Percentiles rank a stretch among this genome's conserved stretches.
Conservation (phyloP, 1,140 invertebrate genomes). For the Drosophila chauvacae region DNA sequence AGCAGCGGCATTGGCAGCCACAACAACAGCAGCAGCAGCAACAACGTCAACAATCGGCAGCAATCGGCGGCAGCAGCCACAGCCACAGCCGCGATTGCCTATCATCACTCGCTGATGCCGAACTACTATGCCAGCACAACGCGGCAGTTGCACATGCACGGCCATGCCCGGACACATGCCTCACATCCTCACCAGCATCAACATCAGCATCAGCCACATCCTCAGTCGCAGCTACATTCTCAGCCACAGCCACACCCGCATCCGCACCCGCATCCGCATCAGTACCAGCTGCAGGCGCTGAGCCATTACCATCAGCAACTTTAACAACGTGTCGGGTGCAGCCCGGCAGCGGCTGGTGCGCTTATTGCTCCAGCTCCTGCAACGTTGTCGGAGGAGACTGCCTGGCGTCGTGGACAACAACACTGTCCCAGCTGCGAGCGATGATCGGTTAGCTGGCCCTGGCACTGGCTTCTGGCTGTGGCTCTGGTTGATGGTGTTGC, state of each 20-base stretch:
- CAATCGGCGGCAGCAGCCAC: conserved; percentile 1
- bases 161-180: conserved; percentile 17
- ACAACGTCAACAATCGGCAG: conserved; percentile 18
- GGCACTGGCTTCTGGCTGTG: conserved; percentile 21
- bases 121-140: conserved; percentile 42
- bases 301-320: conserved; percentile 82
- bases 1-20: neutral
- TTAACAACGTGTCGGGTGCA: conserved; percentile 74
- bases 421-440: conserved; percentile 4
- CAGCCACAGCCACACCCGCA: conserved; percentile 29
- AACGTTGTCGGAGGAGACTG: neutral
- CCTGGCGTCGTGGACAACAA: neutral
- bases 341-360: conserved; percentile 40
- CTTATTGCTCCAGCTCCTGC: conserved; percentile 37
- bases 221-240: conserved; percentile 12
- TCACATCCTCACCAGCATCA: conserved; percentile 32
- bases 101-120: conserved; percentile 51
- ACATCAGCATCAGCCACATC: conserved; percentile 16
- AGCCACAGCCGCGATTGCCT: conserved; percentile 25
- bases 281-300: conserved; percentile 65
- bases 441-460: neutral
- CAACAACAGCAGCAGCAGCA: conserved; percentile 20
- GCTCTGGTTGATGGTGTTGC: conserved; percentile 28
- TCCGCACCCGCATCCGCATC: conserved; percentile 30
- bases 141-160: conserved; percentile 30